Base-by-base conservation (phyloP, 2,797 vertebrate species). In the Selene dorsalis region DNA sequence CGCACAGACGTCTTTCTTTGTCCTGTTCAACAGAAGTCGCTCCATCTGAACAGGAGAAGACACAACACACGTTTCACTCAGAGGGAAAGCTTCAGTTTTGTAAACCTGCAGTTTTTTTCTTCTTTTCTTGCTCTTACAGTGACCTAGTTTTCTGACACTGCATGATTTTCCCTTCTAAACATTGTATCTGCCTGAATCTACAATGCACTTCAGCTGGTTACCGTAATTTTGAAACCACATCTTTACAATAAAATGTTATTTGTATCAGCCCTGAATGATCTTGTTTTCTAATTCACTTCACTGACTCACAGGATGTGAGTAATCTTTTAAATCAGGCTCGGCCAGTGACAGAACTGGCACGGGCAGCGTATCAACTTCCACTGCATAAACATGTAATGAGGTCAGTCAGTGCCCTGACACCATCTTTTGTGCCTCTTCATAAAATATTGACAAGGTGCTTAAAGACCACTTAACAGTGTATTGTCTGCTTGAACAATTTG, bases 391-490 rank as follows among this genome's bases (percentile, higher is more conserved):
- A 67, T 90, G 53, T 87, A 72, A 94, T 82, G 83, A 84, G 71
- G 68, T 75, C 85, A 56, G 73, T 68, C 77, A 71, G 86, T 45
- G 78, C 84, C 83, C 66, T 88, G 89, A 90, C 83, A 84, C 77
- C 75, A 59, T 9, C 79, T 83, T 84, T 90, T 90, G 90, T 90
- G 45, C 52, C 20, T 55, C 52, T 55, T 63, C 87, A 89, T 95
- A 20, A 91, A 95, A 94, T 88, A 94, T 94, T 93, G 50, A 65
- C 79, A 0, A 35, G 58, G 63, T 75, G 84, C 85, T 91, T 92
- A 90, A 91, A 67, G 73, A 75, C 76, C 89, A 85, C 88, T 94
- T 89, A 79, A 85, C 50, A 80, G 48, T 63, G 50, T 55, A 85
- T 90, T 90, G 76, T 74, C 83, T 60, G 69, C 56, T 22, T 75